phyloP scores from a whole-genome alignment of 1,140 invertebrate species.

The Teleopsis dalmanni region DNA sequence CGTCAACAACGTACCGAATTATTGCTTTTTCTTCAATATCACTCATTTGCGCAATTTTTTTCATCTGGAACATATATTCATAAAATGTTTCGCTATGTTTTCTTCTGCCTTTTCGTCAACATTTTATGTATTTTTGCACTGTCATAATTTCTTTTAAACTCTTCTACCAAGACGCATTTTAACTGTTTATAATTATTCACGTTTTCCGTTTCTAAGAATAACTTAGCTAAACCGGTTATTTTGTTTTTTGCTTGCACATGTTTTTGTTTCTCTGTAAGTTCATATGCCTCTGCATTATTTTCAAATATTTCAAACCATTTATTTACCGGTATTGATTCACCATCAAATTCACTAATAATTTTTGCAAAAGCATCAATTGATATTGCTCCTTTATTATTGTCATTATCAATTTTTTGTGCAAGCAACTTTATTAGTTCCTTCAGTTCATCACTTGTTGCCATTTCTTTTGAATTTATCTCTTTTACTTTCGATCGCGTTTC shows the following conservation, averaged over 20 bases:
- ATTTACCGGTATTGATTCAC: not conserved
- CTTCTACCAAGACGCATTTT: no score
- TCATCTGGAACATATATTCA: constrained; percentile 2
- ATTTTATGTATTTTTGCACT: constrained; percentile 1
- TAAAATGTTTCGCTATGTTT: not conserved
- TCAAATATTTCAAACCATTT: constrained; percentile 3
- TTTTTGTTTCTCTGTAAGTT: not conserved
- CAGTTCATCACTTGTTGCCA: not conserved
- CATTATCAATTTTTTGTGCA: not conserved
- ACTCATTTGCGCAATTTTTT: not conserved
- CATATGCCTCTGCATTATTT: not conserved
- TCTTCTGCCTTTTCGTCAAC: not conserved
- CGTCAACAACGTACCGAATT: not conserved
- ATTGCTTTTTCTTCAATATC: not conserved
- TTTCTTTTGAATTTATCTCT: no score
- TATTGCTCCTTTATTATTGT: not conserved
- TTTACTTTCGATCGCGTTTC: no score
- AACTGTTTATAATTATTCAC: no score
- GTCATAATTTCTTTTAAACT: no score
- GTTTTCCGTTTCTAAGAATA: not conserved
- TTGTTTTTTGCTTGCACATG: not conserved
- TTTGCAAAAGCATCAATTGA: not conserved
- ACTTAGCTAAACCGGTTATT: not conserved
- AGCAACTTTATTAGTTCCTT: no score
- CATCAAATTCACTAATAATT: not conserved